Conservation (phyloP, 2,113 vertebrate species). For the Vulpes lagopus region DNA sequence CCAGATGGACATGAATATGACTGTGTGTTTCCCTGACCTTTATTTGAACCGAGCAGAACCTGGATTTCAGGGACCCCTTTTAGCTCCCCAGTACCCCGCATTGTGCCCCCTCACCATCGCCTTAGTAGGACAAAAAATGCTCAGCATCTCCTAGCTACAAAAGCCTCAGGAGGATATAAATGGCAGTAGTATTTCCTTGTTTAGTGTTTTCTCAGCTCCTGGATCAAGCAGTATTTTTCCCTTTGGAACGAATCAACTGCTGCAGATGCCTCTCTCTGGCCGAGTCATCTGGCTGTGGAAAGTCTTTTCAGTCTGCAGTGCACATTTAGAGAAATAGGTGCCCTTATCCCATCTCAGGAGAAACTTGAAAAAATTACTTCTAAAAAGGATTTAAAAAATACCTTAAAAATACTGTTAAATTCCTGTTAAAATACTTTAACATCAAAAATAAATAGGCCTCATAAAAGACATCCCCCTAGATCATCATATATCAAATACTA, state of each 20-base stretch:
- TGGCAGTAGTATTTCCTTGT: neutral
- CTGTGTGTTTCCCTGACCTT: neutral
- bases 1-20: neutral
- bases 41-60: neutral
- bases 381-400: neutral
- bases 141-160: neutral
- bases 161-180: neutral
- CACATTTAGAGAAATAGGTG: neutral
- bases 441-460: neutral
- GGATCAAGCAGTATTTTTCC: neutral
- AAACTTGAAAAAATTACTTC: constrained; percentile 22
- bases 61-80: neutral
- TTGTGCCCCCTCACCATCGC: neutral
- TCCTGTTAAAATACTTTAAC: neutral
- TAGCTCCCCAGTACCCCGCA: neutral
- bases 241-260: neutral
- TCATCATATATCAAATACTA: neutral
- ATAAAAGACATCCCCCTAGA: neutral
- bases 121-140: neutral
- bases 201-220: neutral
- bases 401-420: too few relatives aligned
- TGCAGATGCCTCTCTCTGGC: neutral
- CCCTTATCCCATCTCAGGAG: neutral
- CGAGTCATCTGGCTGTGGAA: neutral
- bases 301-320: neutral